Percentiles rank a stretch among this genome's conserved stretches.
Conservation (phyloP, 2,113 vertebrate species). For the Hemichromis elongatus region DNA sequence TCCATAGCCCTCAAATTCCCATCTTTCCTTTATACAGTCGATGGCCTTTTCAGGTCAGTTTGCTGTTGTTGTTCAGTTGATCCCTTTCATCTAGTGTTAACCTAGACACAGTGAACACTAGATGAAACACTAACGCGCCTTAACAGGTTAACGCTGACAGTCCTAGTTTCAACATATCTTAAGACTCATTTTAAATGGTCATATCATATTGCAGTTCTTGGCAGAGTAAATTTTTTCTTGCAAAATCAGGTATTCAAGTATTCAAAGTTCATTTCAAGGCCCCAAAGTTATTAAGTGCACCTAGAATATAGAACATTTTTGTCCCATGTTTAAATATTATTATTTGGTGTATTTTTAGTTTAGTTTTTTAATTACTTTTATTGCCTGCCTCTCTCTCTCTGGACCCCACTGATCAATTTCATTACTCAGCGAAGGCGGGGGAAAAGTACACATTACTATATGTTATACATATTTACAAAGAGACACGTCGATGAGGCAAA, state of each 20-base stretch:
- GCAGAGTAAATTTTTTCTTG: rapidly evolving
- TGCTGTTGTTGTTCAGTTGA: too few relatives aligned
- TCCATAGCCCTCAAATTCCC: too few relatives aligned
- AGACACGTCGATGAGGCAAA: neutral
- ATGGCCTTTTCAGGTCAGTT: too few relatives aligned
- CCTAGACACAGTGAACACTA: too few relatives aligned
- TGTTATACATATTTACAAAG: neutral
- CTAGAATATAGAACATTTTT: too few relatives aligned
- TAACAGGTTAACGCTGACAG: too few relatives aligned
- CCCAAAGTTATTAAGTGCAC: too few relatives aligned
- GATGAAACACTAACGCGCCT: too few relatives aligned
- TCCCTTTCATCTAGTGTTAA: too few relatives aligned
- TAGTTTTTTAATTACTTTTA: neutral
- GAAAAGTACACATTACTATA: neutral
- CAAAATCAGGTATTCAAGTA: neutral
- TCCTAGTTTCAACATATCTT: neutral
- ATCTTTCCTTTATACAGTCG: too few relatives aligned
- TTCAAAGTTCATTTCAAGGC: neutral
- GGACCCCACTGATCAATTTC: neutral
- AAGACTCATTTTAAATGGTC: rapidly evolving
- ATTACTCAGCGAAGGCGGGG: neutral
- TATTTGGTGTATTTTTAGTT: neutral
- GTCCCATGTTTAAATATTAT: neutral
- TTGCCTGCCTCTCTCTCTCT: neutral
- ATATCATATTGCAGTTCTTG: neutral